Conservation (phyloP, 2,797 vertebrate genomes). For the Sarcoramphus papa region DNA sequence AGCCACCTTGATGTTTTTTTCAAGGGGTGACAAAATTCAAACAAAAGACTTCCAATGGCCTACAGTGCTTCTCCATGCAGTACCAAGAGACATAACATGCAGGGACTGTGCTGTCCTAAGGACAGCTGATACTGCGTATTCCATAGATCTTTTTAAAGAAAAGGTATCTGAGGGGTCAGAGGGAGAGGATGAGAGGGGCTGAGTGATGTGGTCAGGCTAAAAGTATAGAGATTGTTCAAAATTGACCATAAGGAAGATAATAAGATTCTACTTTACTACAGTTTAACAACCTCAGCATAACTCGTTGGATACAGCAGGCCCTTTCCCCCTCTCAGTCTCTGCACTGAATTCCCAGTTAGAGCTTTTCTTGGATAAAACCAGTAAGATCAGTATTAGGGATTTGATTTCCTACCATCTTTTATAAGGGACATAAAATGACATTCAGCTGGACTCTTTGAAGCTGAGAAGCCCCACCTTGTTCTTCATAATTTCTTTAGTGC, state of each 20-base stretch:
- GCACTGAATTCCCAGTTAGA: neutral
- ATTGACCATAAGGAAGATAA: neutral
- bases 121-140: neutral
- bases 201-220: neutral
- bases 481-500: neutral
- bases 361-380: neutral
- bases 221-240: neutral
- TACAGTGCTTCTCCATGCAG: neutral
- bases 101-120: neutral
- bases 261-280: neutral
- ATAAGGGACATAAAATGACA: neutral
- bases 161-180: neutral
- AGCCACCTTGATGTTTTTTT: neutral
- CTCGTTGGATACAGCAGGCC: neutral
- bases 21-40: neutral
- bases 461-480: neutral
- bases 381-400: neutral
- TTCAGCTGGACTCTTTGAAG: neutral
- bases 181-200: neutral
- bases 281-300: neutral
- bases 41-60: neutral
- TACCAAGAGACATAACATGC: neutral
- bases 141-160: neutral
- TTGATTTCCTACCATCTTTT: neutral
- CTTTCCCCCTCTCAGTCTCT: neutral